Percentiles rank a stretch among this genome's conserved stretches.
phyloP scores from a whole-genome alignment of 2,113 vertebrate genomes.

The Mionectes macconnelli region DNA sequence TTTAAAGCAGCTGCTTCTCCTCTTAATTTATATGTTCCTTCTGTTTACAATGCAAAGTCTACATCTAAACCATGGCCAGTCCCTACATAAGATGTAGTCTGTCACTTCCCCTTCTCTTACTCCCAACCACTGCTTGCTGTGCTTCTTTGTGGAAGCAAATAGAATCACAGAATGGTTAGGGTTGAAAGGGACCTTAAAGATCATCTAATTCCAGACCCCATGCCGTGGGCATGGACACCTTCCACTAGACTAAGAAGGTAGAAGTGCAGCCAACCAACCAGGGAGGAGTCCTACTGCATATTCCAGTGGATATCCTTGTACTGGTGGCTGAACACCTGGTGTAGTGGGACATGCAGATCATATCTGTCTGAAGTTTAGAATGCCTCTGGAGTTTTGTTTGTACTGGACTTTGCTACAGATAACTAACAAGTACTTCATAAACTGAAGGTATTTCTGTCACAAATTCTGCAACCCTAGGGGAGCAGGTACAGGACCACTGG shows the following conservation, averaged over 20 bases:
- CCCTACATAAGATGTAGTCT: not conserved
- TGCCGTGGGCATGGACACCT: not conserved
- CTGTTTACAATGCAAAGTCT: not conserved
- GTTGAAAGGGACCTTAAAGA: not conserved
- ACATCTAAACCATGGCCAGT: not conserved
- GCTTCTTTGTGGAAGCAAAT: not conserved
- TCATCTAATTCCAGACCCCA: not conserved
- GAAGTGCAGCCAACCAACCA: not conserved
- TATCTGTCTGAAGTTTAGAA: not conserved
- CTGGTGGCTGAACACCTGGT: not conserved
- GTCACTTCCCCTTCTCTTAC: not conserved
- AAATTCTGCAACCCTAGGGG: not conserved
- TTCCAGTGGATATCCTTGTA: not conserved
- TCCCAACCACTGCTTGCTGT: accelerated
- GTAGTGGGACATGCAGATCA: not conserved
- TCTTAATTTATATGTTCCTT: not conserved
- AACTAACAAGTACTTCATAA: not conserved
- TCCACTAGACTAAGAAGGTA: not conserved
- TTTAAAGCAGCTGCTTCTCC: not conserved
- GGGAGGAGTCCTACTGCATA: accelerated
- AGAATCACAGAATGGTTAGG: not conserved
- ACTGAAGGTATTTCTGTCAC: not conserved
- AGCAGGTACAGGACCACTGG: not conserved
- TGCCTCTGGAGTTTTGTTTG: not conserved
- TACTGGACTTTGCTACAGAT: not conserved